Evolutionary conservation across 2,797 vertebrate species (phyloP).

Genomic region (Anisognathus igniventris): DNA sequence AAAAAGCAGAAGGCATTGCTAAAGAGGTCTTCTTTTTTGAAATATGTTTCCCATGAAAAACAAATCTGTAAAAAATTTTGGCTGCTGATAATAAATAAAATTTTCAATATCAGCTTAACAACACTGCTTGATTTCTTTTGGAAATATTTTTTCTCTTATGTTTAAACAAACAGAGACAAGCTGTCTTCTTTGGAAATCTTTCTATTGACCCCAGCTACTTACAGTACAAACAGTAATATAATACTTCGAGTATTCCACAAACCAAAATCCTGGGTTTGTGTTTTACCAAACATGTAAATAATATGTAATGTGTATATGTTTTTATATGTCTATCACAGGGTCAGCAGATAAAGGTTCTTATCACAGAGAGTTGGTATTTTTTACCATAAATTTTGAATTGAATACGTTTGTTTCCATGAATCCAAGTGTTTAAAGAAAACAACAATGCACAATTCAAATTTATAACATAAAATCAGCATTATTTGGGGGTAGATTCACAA

Average conservation of each 20-base stretch:
- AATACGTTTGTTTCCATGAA: neutral
- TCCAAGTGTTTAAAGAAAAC: neutral
- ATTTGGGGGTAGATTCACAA: neutral
- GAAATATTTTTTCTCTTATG: neutral
- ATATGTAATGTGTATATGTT: neutral
- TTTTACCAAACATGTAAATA: neutral
- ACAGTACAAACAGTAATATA: neutral
- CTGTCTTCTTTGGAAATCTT: neutral
- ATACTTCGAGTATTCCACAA: neutral
- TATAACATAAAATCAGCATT: neutral
- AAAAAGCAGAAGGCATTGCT: neutral
- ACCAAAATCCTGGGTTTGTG: neutral
- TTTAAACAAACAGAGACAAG: conserved; percentile 4
- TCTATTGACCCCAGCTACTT: neutral
- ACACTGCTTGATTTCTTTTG: neutral
- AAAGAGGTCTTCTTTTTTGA: neutral
- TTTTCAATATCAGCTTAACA: neutral
- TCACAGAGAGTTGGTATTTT: neutral
- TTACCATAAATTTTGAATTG: neutral
- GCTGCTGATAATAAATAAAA: neutral
- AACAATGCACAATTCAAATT: neutral
- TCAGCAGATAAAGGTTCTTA: neutral
- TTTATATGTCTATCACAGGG: neutral
- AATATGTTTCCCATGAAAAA: neutral
- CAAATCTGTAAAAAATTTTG: neutral